A percentile compares a stretch with the other conserved stretches of the same genome.
phyloP scores from a whole-genome alignment of 1,140 invertebrate genomes.

The Pseudomyrmex gracilis region DNA sequence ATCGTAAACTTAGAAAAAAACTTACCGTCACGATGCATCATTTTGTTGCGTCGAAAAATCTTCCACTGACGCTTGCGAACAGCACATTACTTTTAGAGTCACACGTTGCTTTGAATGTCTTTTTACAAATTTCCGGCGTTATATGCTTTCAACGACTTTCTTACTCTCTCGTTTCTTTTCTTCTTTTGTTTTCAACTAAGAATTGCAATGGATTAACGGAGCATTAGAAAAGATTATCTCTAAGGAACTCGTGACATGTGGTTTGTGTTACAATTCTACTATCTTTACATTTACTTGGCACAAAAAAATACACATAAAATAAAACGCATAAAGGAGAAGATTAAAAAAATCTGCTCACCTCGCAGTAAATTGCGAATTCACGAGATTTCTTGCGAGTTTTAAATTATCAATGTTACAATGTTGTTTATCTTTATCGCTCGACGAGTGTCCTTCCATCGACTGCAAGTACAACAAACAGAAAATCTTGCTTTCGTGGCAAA shows the following conservation, averaged over 20 bases:
- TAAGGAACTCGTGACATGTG: not conserved
- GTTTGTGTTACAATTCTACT: not conserved
- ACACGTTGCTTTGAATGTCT: not conserved
- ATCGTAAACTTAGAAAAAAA: not conserved
- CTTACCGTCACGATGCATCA: not conserved
- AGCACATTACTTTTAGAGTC: not conserved
- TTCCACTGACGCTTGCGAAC: not conserved
- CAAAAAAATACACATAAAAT: too few species aligned
- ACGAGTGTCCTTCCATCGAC: not conserved
- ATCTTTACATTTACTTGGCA: not conserved
- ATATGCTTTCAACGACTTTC: not conserved
- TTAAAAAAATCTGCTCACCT: not conserved
- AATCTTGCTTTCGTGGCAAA: not conserved
- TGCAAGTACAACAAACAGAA: slow-evolving; percentile 1
- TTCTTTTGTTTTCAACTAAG: not conserved
- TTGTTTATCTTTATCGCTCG: slow-evolving; percentile 1
- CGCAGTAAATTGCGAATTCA: not conserved
- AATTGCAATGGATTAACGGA: not conserved
- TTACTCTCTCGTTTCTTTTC: not conserved
- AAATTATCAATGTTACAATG: not conserved
- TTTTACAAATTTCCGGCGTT: not conserved
- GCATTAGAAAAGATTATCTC: not conserved
- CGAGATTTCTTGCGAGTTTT: not conserved
- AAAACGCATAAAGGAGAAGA: too few species aligned
- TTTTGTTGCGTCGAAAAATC: not conserved